Evolutionary conservation across 2,797 vertebrate species (phyloP).

Genomic region (Coluber constrictor): DNA sequence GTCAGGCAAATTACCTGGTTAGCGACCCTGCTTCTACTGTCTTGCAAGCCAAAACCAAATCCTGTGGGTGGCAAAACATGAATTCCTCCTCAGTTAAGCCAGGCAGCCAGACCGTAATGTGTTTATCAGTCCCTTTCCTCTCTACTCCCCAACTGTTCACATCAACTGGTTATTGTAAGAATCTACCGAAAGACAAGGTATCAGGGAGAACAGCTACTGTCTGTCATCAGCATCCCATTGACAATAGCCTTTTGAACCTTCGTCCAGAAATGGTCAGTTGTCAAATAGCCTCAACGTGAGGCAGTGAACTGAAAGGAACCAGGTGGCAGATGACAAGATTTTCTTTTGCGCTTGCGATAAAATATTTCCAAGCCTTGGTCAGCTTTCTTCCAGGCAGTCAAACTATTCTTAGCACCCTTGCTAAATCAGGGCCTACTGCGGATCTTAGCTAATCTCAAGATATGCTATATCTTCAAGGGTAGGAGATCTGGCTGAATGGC

Average conservation of each 20-base stretch:
- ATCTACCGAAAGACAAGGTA: conserved; percentile 45
- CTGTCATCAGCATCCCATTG: conserved; percentile 58
- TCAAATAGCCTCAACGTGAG: conserved; percentile 48
- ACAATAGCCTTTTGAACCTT: conserved; percentile 60
- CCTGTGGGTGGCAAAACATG: not conserved
- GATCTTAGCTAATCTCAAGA: conserved; percentile 58
- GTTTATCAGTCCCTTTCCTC: not conserved
- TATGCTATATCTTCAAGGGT: conserved; percentile 63
- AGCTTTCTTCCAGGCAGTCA: conserved; percentile 63
- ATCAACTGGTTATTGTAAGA: not conserved
- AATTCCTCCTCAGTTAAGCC: not conserved
- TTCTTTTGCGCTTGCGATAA: conserved; percentile 67
- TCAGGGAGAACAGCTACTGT: conserved; percentile 58
- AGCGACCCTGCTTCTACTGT: not conserved
- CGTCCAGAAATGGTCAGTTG: conserved; percentile 52
- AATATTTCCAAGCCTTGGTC: conserved; percentile 66
- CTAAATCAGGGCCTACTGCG: conserved; percentile 50
- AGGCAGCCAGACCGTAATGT: not conserved
- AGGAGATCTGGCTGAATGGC: conserved; percentile 59
- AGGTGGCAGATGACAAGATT: conserved; percentile 67
- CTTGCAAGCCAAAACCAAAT: not conserved
- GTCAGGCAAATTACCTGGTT: not conserved
- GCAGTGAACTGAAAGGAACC: conserved; percentile 58
- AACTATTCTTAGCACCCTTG: conserved; percentile 64
- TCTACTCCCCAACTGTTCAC: not conserved